Evolutionary conservation across 2,888 invertebrate genomes (phyloP).

Genomic region (Agonum fuliginosum): DNA sequence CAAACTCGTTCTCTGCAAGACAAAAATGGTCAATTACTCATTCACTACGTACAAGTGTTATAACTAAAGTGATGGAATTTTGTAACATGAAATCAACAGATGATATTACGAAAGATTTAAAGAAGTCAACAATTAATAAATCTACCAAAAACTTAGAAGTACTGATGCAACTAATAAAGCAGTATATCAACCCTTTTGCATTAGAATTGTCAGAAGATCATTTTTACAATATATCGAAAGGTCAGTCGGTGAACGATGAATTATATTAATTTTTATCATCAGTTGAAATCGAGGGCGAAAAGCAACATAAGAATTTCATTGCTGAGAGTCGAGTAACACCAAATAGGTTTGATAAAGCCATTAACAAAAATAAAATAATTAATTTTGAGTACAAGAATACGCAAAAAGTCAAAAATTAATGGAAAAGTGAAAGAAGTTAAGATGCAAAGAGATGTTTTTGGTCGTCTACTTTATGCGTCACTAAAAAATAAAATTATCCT

Average conservation of each 20-base stretch:
- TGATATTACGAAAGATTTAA: slow-evolving; percentile 61
- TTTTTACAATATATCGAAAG: slow-evolving; percentile 63
- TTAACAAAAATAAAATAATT: too few relatives aligned
- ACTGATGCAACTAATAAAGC: slow-evolving; percentile 45
- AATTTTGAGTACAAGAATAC: too few relatives aligned
- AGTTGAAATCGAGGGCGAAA: neutral
- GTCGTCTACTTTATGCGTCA: slow-evolving; percentile 62
- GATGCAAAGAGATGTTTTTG: slow-evolving; percentile 63
- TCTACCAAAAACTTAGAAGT: neutral
- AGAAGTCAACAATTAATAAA: slow-evolving; percentile 58
- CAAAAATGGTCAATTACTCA: slow-evolving; percentile 64
- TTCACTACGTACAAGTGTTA: slow-evolving; percentile 61
- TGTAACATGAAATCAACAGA: slow-evolving; percentile 59
- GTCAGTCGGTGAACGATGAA: slow-evolving; percentile 53
- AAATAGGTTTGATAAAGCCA: slow-evolving; percentile 62
- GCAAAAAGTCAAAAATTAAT: too few relatives aligned
- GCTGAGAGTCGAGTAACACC: slow-evolving; percentile 62
- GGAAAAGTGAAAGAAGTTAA: slow-evolving; percentile 62
- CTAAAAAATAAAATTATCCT: slow-evolving; percentile 61
- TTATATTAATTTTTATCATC: slow-evolving; percentile 46
- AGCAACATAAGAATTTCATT: slow-evolving; percentile 59
- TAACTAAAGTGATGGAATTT: slow-evolving; percentile 61
- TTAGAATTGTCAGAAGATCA: slow-evolving; percentile 60
- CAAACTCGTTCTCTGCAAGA: slow-evolving; percentile 66
- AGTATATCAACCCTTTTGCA: slow-evolving; percentile 63